These are phyloP conservation scores for Drosophila jambulina DNA, from an alignment of 1,140 invertebrate genomes.

Conservation along the genomic window DNA sequence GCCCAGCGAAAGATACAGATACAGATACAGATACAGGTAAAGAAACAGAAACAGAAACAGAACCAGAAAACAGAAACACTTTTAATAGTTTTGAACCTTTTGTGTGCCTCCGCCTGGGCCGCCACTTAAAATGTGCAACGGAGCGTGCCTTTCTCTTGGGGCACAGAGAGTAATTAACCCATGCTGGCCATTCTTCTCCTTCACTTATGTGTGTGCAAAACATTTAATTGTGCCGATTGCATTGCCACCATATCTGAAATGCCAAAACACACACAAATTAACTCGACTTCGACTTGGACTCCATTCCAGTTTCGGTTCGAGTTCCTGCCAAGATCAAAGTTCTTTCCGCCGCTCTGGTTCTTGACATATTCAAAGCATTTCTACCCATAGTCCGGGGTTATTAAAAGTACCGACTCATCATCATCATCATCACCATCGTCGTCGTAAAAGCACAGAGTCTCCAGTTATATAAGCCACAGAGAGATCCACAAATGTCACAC, in stretches of 20 bases:
- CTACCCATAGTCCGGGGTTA: conserved; percentile 44
- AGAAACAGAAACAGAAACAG: conserved; percentile 25
- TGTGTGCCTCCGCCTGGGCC: conserved; percentile 45
- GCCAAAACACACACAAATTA: conserved; percentile 60
- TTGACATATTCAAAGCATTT: conserved; percentile 75
- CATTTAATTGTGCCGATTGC: conserved; percentile 83
- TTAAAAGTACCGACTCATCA: conserved; percentile 64
- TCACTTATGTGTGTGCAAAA: conserved; percentile 56
- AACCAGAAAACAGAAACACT: conserved; percentile 59
- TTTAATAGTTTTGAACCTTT: conserved; percentile 81
- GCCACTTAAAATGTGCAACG: conserved; percentile 77
- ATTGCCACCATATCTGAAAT: conserved; percentile 74
- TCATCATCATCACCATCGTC: conserved; percentile 18
- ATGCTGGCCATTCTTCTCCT: conserved; percentile 58
- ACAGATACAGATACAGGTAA: conserved; percentile 26
- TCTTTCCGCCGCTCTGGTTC: conserved; percentile 65
- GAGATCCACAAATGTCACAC: conserved; percentile 69
- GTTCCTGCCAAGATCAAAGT: conserved; percentile 60
- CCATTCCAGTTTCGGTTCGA: not conserved
- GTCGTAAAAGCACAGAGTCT: conserved; percentile 16
- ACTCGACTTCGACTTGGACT: conserved; percentile 18
- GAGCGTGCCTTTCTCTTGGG: conserved; percentile 71
- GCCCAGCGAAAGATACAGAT: conserved; percentile 26
- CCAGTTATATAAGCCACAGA: conserved; percentile 59
- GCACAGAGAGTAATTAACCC: conserved; percentile 73